A percentile compares a stretch with the other conserved stretches of the same genome.
These are phyloP conservation scores for Ictalurus furcatus DNA, from an alignment of 2,113 vertebrate genomes.

Conservation along the genomic window DNA sequence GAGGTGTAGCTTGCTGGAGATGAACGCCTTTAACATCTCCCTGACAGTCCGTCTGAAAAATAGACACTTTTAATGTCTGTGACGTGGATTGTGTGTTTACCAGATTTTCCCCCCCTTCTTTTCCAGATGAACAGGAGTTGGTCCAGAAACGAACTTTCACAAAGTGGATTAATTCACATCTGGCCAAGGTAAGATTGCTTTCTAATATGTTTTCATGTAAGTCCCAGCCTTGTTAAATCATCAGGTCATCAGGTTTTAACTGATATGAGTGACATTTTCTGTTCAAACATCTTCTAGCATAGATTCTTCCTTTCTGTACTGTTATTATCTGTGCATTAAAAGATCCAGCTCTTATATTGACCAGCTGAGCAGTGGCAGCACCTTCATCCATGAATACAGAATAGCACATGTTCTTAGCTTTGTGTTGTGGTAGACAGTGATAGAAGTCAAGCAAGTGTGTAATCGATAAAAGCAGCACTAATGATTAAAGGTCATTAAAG, in stretches of 20 bases:
- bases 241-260: background rate
- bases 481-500: conserved; percentile 41
- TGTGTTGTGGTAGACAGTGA: conserved; percentile 32
- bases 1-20: background rate
- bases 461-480: conserved; percentile 30
- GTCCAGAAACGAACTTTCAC: conserved; percentile 99
- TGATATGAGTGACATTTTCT: background rate
- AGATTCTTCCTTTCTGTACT: background rate
- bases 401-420: conserved; percentile 41
- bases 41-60: background rate
- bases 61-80: conserved; percentile 7
- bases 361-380: background rate
- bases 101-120: conserved; percentile 32
- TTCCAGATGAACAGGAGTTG: conserved; percentile 93
- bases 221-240: background rate
- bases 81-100: conserved; percentile 38
- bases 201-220: background rate
- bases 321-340: conserved; percentile 8
- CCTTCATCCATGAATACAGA: conserved; percentile 41
- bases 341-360: conserved; percentile 20
- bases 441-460: conserved; percentile 28
- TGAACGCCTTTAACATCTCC: background rate
- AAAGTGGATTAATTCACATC: conserved; percentile 98
- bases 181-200: conserved; percentile 86
- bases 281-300: background rate